Evolutionary conservation across 1,140 invertebrate species (phyloP).

Genomic region (Matsumurasca onukii): DNA sequence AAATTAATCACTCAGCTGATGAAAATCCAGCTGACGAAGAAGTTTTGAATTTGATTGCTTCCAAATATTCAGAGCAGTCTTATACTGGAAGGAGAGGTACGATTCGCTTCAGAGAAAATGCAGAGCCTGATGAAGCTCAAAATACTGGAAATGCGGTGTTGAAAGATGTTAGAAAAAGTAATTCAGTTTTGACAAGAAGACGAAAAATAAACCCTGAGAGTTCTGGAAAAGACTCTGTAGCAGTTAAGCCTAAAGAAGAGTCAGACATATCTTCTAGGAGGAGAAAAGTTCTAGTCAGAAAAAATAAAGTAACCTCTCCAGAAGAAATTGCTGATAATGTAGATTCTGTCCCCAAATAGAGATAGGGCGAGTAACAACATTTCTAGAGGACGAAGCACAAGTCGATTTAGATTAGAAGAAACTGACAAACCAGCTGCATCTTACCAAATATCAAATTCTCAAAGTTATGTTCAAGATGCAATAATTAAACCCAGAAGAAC

Average conservation of each 20-base stretch:
- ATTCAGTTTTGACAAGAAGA: neutral
- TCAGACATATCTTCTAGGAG: slow-evolving; percentile 11
- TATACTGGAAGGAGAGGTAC: slow-evolving; percentile 22
- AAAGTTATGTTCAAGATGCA: too few species aligned
- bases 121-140: neutral
- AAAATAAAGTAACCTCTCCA: slow-evolving; percentile 15
- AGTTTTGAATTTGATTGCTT: slow-evolving; percentile 24
- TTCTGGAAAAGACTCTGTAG: neutral
- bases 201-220: neutral
- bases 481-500: too few species aligned
- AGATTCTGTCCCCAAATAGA: too few species aligned
- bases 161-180: neutral
- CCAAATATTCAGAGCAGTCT: slow-evolving; percentile 2
- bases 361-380: neutral
- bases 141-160: neutral
- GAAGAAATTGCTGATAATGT: neutral
- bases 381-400: neutral
- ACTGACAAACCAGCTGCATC: too few species aligned
- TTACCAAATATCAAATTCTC: too few species aligned
- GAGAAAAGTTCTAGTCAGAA: slow-evolving; percentile 18
- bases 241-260: neutral
- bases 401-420: too few species aligned
- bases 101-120: neutral
- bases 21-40: slow-evolving; percentile 10
- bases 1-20: too few species aligned